These are phyloP conservation scores for Choloepus hoffmanni DNA, from an alignment of 2,113 vertebrate genomes.

Conservation along the genomic window DNA sequence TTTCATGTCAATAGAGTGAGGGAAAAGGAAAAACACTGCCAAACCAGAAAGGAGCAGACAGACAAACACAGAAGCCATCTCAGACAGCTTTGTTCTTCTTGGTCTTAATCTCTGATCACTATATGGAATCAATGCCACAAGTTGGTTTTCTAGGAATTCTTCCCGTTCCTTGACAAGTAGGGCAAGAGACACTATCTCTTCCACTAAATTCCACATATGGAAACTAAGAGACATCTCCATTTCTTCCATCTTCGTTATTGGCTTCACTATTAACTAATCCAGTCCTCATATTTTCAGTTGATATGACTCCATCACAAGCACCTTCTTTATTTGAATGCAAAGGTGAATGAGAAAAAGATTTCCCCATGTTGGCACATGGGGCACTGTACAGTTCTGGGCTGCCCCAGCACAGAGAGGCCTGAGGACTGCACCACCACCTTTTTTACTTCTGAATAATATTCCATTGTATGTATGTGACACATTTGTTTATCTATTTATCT, in stretches of 20 bases:
- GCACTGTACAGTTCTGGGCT: too few relatives aligned
- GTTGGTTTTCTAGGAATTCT: slow-evolving; percentile 99
- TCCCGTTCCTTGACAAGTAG: slow-evolving; percentile 98
- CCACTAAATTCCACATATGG: slow-evolving; percentile 99
- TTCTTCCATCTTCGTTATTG: slow-evolving; percentile 90
- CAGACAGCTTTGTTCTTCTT: slow-evolving; percentile 94
- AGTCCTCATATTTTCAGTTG: slow-evolving; percentile 86
- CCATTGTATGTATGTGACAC: too few relatives aligned
- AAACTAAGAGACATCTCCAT: slow-evolving; percentile 96
- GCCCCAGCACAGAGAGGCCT: too few relatives aligned
- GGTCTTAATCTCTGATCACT: slow-evolving; percentile 96
- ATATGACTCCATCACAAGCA: slow-evolving; percentile 86
- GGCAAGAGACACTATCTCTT: slow-evolving; percentile 97
- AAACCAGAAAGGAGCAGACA: slow-evolving; percentile 96
- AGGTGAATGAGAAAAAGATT: slow-evolving; percentile 92
- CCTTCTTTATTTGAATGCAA: slow-evolving; percentile 90
- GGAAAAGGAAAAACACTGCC: slow-evolving; percentile 98
- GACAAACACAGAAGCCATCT: slow-evolving; percentile 93
- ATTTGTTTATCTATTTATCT: too few relatives aligned
- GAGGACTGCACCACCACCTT: too few relatives aligned
- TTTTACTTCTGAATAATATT: too few relatives aligned
- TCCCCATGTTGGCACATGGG: slow-evolving; percentile 89
- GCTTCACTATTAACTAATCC: slow-evolving; percentile 85
- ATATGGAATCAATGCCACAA: slow-evolving; percentile 98
- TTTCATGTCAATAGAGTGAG: slow-evolving; percentile 95